A percentile compares a stretch with the other conserved stretches of the same genome.
Evolutionary conservation across 2,888 invertebrate genomes (phyloP).

Genomic region (Tridacna gigas): DNA sequence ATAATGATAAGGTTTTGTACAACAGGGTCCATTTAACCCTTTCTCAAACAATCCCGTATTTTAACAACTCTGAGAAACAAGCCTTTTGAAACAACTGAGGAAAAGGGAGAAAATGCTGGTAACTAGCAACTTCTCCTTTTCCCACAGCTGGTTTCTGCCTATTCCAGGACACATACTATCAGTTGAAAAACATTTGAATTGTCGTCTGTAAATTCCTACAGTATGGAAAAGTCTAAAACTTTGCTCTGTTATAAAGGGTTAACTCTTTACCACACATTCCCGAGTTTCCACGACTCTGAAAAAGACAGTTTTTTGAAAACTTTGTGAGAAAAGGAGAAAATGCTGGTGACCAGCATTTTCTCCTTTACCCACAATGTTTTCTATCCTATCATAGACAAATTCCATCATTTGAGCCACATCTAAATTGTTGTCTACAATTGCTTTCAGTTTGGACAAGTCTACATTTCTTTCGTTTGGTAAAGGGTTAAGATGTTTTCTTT

Average conservation of each 20-base stretch:
- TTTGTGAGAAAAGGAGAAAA: conserved; percentile 5
- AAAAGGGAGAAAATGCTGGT: not conserved
- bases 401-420: too few species aligned
- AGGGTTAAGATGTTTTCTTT: too few species aligned
- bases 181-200: not conserved
- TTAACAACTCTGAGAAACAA: too few species aligned
- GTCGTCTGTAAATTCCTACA: not conserved
- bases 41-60: too few species aligned
- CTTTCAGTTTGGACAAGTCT: too few species aligned
- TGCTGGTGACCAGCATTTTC: not conserved
- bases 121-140: not conserved
- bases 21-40: not conserved
- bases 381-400: not conserved
- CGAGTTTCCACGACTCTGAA: not conserved
- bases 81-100: too few species aligned
- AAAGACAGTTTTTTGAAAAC: not conserved
- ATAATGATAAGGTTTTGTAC: too few species aligned
- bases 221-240: not conserved
- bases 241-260: not conserved
- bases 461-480: too few species aligned
- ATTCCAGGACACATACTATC: not conserved
- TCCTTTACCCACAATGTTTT: conserved; percentile 4
- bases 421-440: too few species aligned
- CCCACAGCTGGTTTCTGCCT: not conserved
- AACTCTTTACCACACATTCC: not conserved